Evolutionary conservation across 2,113 vertebrate genomes (phyloP).

Genomic region (Pterocles orientalis): DNA sequence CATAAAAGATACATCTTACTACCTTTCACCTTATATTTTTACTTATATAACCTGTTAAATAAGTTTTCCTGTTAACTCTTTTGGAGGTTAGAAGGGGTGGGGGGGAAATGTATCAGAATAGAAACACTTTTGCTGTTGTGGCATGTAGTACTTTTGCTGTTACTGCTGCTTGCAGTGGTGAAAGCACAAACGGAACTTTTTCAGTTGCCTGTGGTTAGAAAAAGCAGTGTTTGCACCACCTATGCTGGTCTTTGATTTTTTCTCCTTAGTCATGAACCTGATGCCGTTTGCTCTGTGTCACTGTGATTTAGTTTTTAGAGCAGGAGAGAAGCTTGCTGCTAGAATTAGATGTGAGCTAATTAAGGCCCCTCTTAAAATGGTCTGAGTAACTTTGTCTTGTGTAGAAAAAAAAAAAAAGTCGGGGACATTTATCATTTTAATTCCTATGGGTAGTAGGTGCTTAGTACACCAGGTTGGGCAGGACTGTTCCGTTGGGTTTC

Average conservation of each 20-base stretch:
- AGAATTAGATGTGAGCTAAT: not conserved
- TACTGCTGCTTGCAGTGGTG: not conserved
- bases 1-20: not conserved
- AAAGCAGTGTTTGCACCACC: rapidly evolving
- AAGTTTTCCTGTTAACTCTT: not conserved
- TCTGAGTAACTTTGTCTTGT: not conserved
- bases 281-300: not conserved
- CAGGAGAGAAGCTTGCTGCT: not conserved
- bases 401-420: not conserved
- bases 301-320: not conserved
- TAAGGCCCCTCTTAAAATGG: not conserved
- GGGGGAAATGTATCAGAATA: not conserved
- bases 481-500: not conserved
- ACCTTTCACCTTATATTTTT: not conserved
- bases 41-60: not conserved
- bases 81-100: not conserved
- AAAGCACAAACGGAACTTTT: not conserved
- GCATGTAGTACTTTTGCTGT: not conserved
- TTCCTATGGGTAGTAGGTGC: not conserved
- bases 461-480: not conserved
- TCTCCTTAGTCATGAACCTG: not conserved
- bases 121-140: not conserved
- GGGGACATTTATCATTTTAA: not conserved
- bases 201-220: not conserved
- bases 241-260: not conserved